phyloP scores from a whole-genome alignment of 2,113 vertebrate species.

The Eulemur macaco region DNA sequence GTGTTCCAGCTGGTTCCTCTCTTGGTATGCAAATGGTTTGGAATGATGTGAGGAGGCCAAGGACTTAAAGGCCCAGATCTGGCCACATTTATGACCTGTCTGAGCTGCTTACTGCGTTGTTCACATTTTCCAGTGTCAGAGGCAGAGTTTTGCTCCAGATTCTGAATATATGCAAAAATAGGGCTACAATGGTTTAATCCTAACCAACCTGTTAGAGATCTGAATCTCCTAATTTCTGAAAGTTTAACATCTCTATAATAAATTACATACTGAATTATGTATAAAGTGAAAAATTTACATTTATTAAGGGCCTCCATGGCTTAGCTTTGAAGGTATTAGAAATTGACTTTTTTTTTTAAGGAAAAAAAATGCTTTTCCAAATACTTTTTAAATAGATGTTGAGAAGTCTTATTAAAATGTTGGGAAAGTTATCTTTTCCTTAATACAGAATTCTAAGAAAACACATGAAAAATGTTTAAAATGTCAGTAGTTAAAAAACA shows the following conservation, averaged over 20 bases:
- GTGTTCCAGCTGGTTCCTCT: not conserved
- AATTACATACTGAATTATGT: not conserved
- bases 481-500: not conserved
- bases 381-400: not conserved
- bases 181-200: not conserved
- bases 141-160: slow-evolving; percentile 4
- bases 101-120: not conserved
- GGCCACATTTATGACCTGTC: not conserved
- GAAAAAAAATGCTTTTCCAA: not conserved
- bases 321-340: slow-evolving; percentile 1
- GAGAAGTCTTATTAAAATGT: not conserved
- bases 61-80: not conserved
- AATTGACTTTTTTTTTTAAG: slow-evolving; percentile 1
- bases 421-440: not conserved
- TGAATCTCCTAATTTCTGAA: not conserved
- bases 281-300: not conserved
- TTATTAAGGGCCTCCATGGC: not conserved
- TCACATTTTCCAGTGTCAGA: not conserved
- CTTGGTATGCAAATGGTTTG: not conserved
- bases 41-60: not conserved
- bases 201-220: not conserved
- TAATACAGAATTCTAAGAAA: slow-evolving; percentile 1
- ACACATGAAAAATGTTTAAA: not conserved
- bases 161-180: not conserved
- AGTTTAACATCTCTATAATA: not conserved